Evolutionary conservation across 2,888 invertebrate genomes (phyloP).

Genomic region (Ectemnius cavifrons): DNA sequence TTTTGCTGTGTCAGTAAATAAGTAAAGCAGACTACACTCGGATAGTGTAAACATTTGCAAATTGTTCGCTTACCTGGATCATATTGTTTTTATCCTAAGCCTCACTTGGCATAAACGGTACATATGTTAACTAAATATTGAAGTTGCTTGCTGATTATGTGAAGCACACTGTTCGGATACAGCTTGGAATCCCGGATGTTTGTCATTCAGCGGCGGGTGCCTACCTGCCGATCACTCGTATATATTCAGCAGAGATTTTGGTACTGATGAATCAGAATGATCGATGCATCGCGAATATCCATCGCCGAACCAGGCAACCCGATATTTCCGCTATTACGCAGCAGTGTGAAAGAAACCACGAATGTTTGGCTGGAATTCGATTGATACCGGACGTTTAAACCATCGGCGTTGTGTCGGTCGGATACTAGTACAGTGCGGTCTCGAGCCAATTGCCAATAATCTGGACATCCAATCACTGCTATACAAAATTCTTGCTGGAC

Average conservation of each 20-base stretch:
- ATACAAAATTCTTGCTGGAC: no score
- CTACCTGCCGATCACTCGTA: slow-evolving; percentile 33
- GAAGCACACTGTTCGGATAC: neutral
- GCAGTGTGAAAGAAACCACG: neutral
- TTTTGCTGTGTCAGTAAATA: no score
- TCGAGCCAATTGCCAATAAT: no score
- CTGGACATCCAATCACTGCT: no score
- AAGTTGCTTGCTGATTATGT: slow-evolving; percentile 19
- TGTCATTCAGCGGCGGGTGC: slow-evolving; percentile 31
- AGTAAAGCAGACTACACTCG: no score
- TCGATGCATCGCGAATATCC: slow-evolving; percentile 50
- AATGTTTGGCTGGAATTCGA: neutral
- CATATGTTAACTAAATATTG: neutral
- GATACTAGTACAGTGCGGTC: no score
- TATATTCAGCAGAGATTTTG: slow-evolving; percentile 39
- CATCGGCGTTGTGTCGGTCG: no score
- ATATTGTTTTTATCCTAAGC: no score
- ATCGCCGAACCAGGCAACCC: slow-evolving; percentile 26
- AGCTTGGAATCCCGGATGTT: slow-evolving; percentile 20
- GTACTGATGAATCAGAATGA: slow-evolving; percentile 56
- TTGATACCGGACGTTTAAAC: no score
- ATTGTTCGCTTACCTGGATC: no score
- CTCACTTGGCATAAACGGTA: neutral
- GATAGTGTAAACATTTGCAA: no score
- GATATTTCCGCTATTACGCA: neutral